Base-by-base conservation (phyloP, 1,140 invertebrate species). In the Globodera rostochiensis region DNA sequence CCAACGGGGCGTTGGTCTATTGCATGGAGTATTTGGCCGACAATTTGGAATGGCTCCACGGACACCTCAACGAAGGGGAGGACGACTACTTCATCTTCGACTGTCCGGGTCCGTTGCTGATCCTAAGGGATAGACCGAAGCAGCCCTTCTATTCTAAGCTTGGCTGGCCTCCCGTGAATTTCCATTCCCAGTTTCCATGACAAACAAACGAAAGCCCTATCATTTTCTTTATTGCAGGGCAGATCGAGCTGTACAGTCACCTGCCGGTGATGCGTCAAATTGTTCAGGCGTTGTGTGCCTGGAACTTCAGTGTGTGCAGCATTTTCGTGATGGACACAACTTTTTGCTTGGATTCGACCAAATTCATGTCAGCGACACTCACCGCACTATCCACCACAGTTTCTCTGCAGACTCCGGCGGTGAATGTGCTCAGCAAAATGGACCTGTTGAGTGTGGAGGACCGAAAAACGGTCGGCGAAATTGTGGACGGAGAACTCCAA, bases 231-330 rank as follows among this genome's bases (percentile, higher is more conserved):
- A 36, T 36, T 36, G 3, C 36, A 92, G 92, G 97, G 6, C 97
- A 99, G 92, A 97, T 99, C 83, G 98, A 99, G 91, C 91, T 99
- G 0, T 99, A 98, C 90, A 98, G 96, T 49, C 97, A 99, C 91
- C 92, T 99, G 88, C 94, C 94, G 73, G 93, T 96, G 15, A 96
- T 98, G 90, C 93, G 93, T 84, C 93, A 94, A 84, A 91, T 98
- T 47, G 94, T 96, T 1, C 92, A 94, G 50, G 71, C 71, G n/a
- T 74, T 87, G 9, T 92, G 95, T 82, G 92, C 92, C 66, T 94
- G 95, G 93, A 94, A 96, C 90, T 98, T 98, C 87, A 93, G 93
- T 79, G 91, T 98, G 46, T 98, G 96, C 92, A 94, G 93, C 4
- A 93, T 98, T 0, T 99, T 96, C 90, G 90, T 98, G 21, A 91